Evolutionary conservation across 2,113 vertebrate genomes (phyloP).

Genomic region (Hepsetus odoe): DNA sequence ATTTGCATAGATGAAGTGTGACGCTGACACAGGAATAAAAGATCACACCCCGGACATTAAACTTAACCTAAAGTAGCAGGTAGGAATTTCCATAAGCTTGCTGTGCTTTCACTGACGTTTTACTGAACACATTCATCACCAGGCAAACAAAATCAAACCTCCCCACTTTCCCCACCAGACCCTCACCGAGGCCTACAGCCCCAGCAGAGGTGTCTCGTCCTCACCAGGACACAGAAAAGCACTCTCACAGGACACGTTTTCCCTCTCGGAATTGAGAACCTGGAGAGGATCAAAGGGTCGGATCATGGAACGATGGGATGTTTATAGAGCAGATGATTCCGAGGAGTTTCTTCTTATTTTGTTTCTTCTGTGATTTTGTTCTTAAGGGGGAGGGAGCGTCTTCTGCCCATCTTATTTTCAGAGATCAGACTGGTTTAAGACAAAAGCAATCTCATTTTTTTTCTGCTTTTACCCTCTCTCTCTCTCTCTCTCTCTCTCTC

Average conservation of each 20-base stretch:
- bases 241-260: constrained; percentile 55
- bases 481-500: constrained; percentile 66
- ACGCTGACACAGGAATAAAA: background rate
- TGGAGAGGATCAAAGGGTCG: background rate
- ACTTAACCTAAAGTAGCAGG: background rate
- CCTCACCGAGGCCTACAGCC: constrained; percentile 67
- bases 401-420: constrained; percentile 11
- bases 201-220: constrained; percentile 63
- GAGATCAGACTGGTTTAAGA: constrained; percentile 71
- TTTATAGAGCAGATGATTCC: constrained; percentile 19
- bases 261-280: constrained; percentile 23
- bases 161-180: constrained; percentile 52
- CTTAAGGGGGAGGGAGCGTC: background rate
- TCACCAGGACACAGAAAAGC: constrained; percentile 45
- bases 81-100: constrained; percentile 10
- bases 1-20: constrained; percentile 2
- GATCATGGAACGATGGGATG: background rate
- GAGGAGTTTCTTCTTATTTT: background rate
- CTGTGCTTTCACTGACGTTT: background rate
- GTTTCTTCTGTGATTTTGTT: constrained; percentile 13
- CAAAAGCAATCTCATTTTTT: constrained; percentile 72
- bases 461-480: constrained; percentile 43
- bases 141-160: constrained; percentile 26
- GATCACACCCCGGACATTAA: constrained; percentile 11
- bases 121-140: constrained; percentile 32